These are phyloP conservation scores for Xiphophorus hellerii DNA, from an alignment of 2,113 vertebrate species.

Conservation along the genomic window DNA sequence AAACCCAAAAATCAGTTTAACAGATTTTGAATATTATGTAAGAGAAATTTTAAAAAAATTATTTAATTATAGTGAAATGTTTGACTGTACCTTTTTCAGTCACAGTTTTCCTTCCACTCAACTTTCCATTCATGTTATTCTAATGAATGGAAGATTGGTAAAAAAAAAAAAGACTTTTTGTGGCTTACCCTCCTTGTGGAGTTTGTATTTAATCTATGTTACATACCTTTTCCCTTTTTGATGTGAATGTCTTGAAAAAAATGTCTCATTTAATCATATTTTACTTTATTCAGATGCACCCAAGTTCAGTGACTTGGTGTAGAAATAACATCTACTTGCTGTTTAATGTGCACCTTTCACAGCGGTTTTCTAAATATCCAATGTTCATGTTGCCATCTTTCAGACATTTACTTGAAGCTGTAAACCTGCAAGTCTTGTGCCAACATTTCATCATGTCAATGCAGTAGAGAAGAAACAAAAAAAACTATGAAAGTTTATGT, in stretches of 20 bases:
- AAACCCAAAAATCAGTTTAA: background rate
- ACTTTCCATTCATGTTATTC: background rate
- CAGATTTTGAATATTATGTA: background rate
- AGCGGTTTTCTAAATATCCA: slow-evolving; percentile 33
- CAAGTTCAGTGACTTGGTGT: slow-evolving; percentile 34
- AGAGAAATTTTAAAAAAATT: background rate
- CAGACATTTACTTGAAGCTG: slow-evolving; percentile 72
- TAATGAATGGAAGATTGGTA: no score
- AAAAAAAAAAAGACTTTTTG: background rate
- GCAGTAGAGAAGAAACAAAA: slow-evolving; percentile 55
- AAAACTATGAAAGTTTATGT: slow-evolving; percentile 48
- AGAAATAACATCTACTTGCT: slow-evolving; percentile 41
- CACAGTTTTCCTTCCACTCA: background rate
- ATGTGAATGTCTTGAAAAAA: background rate
- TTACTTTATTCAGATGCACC: background rate
- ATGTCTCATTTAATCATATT: background rate
- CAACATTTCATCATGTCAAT: slow-evolving; percentile 65
- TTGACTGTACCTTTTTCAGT: background rate
- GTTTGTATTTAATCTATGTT: background rate
- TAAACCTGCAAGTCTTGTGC: slow-evolving; percentile 75
- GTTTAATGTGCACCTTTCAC: slow-evolving; percentile 49
- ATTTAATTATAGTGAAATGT: background rate
- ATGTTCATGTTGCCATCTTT: slow-evolving; percentile 60
- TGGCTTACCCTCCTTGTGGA: background rate
- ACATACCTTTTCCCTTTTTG: background rate